A percentile compares a stretch with the other conserved stretches of the same genome.
Conservation (phyloP, 1,140 invertebrate genomes). For the Eulimnadia texana region DNA sequence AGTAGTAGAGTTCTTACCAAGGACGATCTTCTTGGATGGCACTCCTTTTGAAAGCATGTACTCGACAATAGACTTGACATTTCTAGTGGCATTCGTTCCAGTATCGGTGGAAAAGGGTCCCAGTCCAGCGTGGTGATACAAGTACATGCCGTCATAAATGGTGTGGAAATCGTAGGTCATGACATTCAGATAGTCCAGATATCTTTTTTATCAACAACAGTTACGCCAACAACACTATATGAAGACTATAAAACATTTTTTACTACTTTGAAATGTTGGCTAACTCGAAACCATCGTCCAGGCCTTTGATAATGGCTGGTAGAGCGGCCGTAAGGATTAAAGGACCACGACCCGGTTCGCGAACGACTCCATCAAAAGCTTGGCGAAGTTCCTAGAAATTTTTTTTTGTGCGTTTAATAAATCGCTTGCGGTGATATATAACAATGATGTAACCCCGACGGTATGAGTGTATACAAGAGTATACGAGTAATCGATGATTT, state of each 20-base stretch:
- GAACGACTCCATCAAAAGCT: constrained; percentile 10
- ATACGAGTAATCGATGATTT: too few species aligned
- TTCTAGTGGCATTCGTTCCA: background rate
- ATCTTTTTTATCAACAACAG: too few species aligned
- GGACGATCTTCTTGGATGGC: constrained; percentile 27
- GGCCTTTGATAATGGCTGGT: background rate
- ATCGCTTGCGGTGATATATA: too few species aligned
- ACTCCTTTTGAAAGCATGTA: constrained; percentile 9
- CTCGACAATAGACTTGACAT: background rate
- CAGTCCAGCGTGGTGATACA: constrained; percentile 10
- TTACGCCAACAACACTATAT: too few species aligned
- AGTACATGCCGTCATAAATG: constrained; percentile 9
- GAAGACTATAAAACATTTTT: background rate
- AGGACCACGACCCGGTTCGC: constrained; percentile 9
- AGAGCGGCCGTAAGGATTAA: constrained; percentile 11
- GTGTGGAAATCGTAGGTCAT: constrained; percentile 31
- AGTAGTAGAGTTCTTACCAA: constrained; percentile 21
- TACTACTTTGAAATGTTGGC: constrained; percentile 24
- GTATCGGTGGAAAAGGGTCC: constrained; percentile 1
- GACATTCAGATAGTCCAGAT: constrained; percentile 30
- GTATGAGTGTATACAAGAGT: too few species aligned
- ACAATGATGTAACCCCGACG: too few species aligned
- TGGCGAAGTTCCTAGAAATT: constrained; percentile 7
- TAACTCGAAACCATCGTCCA: constrained; percentile 20
- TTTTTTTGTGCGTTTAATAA: too few species aligned